Percentiles rank a stretch among this genome's conserved stretches.
Conservation (phyloP, 2,797 vertebrate genomes). For the Bradypodion ventrale region DNA sequence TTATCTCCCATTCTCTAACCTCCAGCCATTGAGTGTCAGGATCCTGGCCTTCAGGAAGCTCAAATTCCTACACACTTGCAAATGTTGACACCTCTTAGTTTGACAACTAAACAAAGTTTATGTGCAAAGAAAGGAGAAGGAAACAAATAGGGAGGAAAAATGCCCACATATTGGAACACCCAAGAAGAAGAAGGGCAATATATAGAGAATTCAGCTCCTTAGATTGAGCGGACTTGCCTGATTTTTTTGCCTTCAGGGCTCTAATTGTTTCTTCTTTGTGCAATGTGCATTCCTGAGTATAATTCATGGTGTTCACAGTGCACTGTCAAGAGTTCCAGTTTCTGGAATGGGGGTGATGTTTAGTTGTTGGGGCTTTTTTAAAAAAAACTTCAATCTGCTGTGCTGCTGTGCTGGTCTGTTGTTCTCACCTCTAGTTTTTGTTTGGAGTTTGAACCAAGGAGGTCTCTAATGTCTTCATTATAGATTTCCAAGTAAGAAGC, state of each 20-base stretch:
- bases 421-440: constrained; percentile 87
- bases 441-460: constrained; percentile 87
- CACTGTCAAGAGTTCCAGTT: constrained; percentile 5
- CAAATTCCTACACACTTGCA: neutral
- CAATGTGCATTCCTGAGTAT: neutral
- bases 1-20: neutral
- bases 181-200: neutral
- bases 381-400: constrained; percentile 27
- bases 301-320: neutral
- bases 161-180: neutral
- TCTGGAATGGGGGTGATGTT: neutral
- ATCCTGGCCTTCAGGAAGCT: neutral
- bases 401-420: neutral
- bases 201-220: neutral
- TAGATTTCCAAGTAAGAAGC: constrained; percentile 92
- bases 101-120: neutral
- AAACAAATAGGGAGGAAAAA: neutral
- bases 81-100: neutral
- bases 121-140: too few species aligned
- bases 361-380: neutral
- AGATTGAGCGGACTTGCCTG: neutral
- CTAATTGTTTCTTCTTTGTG: neutral
- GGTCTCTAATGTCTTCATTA: constrained; percentile 87
- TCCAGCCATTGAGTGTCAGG: neutral
- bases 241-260: neutral